Percentiles rank a stretch among this genome's conserved stretches.
Conservation (phyloP, 2,888 invertebrate species). For the Sipha maydis region DNA sequence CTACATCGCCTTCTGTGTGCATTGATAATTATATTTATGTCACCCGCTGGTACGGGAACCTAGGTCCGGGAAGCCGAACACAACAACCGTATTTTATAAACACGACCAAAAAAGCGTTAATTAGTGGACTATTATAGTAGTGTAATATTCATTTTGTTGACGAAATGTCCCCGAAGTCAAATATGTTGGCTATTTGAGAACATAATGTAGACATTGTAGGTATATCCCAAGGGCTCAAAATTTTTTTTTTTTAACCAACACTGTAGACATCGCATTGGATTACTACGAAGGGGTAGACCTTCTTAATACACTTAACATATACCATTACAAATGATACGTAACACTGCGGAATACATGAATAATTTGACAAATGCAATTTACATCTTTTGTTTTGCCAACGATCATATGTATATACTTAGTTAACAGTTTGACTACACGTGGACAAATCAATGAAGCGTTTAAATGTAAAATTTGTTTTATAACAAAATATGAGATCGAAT, state of each 20-base stretch:
- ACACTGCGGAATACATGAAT: conserved; percentile 36
- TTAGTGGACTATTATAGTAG: conserved; percentile 40
- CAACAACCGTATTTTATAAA: conserved; percentile 44
- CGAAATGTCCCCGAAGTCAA: conserved; percentile 38
- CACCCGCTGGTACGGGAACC: conserved; percentile 45
- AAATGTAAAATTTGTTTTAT: neutral
- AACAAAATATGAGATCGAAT: neutral
- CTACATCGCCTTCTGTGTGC: neutral
- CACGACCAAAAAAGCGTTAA: conserved; percentile 32
- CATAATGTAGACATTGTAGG: neutral
- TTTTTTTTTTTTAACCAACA: neutral
- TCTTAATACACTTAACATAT: neutral
- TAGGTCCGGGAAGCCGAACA: conserved; percentile 59
- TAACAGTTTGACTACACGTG: conserved; percentile 21
- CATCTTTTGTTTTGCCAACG: conserved; percentile 14
- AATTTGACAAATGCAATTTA: conserved; percentile 27
- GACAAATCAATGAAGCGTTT: neutral
- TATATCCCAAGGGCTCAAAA: neutral
- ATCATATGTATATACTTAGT: neutral
- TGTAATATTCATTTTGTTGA: conserved; percentile 11
- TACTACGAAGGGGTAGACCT: neutral
- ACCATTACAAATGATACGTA: neutral
- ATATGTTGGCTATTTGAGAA: neutral
- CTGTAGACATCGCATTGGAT: neutral
- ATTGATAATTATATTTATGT: conserved; percentile 42